Evolutionary conservation across 2,797 vertebrate species (phyloP).

Genomic region (Gastrophryne carolinensis): DNA sequence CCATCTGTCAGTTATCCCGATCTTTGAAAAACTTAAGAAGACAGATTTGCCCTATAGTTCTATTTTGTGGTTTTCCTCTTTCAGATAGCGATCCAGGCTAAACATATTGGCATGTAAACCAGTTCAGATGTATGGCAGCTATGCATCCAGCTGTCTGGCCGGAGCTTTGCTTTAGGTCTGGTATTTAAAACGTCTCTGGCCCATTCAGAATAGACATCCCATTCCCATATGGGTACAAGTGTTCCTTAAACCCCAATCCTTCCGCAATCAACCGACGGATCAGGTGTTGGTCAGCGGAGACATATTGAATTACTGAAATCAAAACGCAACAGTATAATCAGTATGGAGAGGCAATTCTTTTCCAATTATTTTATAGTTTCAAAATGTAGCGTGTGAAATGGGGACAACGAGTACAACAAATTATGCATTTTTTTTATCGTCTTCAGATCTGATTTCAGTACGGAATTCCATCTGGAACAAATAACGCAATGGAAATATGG

Average conservation of each 20-base stretch:
- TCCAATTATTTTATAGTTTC: conserved; percentile 16
- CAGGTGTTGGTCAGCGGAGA: conserved; percentile 12
- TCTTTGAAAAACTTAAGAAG: too few relatives aligned
- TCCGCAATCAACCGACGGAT: conserved; percentile 20
- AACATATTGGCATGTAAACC: too few relatives aligned
- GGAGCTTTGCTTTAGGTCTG: too few relatives aligned
- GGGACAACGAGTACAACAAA: conserved; percentile 11
- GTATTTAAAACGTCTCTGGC: neutral
- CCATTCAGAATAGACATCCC: neutral
- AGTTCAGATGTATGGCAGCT: too few relatives aligned
- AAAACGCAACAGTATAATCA: conserved; percentile 8
- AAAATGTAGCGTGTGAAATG: conserved; percentile 15
- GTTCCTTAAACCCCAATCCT: conserved; percentile 17
- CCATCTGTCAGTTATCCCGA: too few relatives aligned
- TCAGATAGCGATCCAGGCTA: too few relatives aligned
- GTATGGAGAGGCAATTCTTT: neutral
- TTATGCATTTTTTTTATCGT: conserved; percentile 15
- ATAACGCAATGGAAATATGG: conserved; percentile 3
- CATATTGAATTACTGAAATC: conserved; percentile 13
- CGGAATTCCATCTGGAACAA: conserved; percentile 30
- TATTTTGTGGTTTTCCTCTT: too few relatives aligned
- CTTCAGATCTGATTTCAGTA: conserved; percentile 2
- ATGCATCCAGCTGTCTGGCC: too few relatives aligned
- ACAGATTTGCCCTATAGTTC: too few relatives aligned
- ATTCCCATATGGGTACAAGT: neutral